Percentiles rank a stretch among this genome's conserved stretches.
phyloP scores from a whole-genome alignment of 2,113 vertebrate genomes.

The Dendrocopos noguchii region DNA sequence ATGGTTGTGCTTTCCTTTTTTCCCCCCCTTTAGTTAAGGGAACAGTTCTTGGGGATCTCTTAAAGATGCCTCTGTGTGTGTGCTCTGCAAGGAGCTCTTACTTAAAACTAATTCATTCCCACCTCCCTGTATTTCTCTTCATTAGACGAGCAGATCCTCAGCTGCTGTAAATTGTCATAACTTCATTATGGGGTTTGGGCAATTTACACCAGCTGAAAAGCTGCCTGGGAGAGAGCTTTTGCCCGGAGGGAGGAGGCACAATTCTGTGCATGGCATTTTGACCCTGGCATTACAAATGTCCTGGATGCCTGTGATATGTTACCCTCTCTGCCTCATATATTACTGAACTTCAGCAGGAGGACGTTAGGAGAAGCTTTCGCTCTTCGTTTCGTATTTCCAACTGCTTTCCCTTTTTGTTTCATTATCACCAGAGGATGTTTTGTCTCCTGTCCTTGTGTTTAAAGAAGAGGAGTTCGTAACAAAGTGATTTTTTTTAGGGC shows the following conservation, averaged over 20 bases:
- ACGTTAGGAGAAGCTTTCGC: not conserved
- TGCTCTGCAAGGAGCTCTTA: not conserved
- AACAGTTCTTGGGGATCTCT: not conserved
- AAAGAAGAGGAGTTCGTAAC: not conserved
- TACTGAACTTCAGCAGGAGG: not conserved
- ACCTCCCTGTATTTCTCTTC: constrained; percentile 19
- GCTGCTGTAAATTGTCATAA: constrained; percentile 20
- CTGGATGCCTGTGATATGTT: not conserved
- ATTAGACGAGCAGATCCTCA: constrained; percentile 26
- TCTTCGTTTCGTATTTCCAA: not conserved
- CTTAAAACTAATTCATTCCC: not conserved
- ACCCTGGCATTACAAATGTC: constrained; percentile 15
- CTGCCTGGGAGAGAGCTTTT: not conserved
- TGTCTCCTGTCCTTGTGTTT: not conserved
- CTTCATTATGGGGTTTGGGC: constrained; percentile 16
- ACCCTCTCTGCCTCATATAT: not conserved
- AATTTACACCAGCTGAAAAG: constrained; percentile 33
- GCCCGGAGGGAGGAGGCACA: not conserved
- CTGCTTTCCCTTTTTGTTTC: not conserved
- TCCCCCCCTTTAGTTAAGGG: not conserved
- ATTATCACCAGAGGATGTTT: not conserved
- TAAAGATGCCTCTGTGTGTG: not conserved
- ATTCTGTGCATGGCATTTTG: not conserved
- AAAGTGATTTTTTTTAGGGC: not conserved
- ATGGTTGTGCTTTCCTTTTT: fast-evolving